Conservation (phyloP, 2,888 invertebrate species). For the Microctonus aethiopoides region DNA sequence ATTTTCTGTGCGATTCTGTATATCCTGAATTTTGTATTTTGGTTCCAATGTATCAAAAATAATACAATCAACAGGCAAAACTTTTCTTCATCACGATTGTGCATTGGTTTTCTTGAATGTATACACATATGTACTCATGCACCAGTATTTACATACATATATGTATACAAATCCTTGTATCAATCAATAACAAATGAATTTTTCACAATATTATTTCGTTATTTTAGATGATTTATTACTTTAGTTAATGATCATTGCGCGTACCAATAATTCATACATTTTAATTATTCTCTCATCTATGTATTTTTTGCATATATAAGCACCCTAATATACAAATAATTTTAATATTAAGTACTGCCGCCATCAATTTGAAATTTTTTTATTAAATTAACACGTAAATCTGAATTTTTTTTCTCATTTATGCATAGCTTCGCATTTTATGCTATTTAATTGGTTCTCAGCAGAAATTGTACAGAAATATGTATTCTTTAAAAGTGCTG, state of each 20-base stretch:
- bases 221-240: conserved; percentile 18
- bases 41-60: conserved; percentile 24
- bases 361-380: too few species aligned
- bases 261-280: not conserved
- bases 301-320: too few species aligned
- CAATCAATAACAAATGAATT: conserved; percentile 12
- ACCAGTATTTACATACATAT: too few species aligned
- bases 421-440: too few species aligned
- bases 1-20: not conserved
- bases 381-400: too few species aligned
- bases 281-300: not conserved
- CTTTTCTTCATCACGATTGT: not conserved
- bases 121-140: not conserved
- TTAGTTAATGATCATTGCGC: not conserved
- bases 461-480: too few species aligned
- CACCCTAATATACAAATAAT: too few species aligned
- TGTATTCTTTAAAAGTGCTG: too few species aligned
- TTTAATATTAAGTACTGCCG: too few species aligned
- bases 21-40: conserved; percentile 12
- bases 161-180: not conserved
- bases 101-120: not conserved
- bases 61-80: conserved; percentile 21
- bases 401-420: too few species aligned
- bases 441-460: too few species aligned
- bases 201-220: conserved; percentile 4